Percentiles rank a stretch among this genome's conserved stretches.
Conservation (phyloP, 2,888 invertebrate genomes). For the Eurytoma californica region DNA sequence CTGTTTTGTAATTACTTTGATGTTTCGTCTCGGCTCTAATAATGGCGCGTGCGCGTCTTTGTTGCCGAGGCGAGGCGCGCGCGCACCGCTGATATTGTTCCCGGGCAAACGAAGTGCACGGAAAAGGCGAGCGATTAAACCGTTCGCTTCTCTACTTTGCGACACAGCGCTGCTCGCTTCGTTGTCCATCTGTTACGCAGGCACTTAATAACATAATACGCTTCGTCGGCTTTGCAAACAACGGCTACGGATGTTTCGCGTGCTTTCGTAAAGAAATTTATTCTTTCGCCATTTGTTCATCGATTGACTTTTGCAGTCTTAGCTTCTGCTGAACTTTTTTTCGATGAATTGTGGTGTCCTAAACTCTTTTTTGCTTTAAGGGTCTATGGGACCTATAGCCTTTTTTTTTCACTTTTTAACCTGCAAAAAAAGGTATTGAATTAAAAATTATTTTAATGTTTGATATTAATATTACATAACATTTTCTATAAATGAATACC, state of each 20-base stretch:
- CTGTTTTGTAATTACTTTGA: conserved; percentile 50
- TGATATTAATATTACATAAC: no score
- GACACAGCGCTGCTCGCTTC: no score
- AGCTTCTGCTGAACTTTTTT: no score
- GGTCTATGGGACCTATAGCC: no score
- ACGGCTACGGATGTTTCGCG: not conserved
- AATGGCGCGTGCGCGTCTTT: conserved; percentile 19
- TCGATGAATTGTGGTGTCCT: no score
- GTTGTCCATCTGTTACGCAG: conserved; percentile 4
- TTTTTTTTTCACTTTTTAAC: no score
- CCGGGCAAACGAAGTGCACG: conserved; percentile 8
- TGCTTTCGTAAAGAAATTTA: not conserved
- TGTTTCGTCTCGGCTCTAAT: conserved; percentile 20
- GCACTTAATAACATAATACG: conserved; percentile 2
- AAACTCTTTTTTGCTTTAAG: no score
- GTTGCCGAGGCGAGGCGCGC: not conserved
- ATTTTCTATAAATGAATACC: no score
- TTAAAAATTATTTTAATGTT: no score
- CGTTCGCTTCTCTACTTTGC: not conserved
- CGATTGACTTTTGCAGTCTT: no score
- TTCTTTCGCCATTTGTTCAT: not conserved
- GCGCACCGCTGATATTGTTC: not conserved
- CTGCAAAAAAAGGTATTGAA: no score
- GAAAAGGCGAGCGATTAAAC: conserved; percentile 17
- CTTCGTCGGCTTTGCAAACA: not conserved